Evolutionary conservation across 2,797 vertebrate genomes (phyloP).

Genomic region (Triplophysa yarkandensis): DNA sequence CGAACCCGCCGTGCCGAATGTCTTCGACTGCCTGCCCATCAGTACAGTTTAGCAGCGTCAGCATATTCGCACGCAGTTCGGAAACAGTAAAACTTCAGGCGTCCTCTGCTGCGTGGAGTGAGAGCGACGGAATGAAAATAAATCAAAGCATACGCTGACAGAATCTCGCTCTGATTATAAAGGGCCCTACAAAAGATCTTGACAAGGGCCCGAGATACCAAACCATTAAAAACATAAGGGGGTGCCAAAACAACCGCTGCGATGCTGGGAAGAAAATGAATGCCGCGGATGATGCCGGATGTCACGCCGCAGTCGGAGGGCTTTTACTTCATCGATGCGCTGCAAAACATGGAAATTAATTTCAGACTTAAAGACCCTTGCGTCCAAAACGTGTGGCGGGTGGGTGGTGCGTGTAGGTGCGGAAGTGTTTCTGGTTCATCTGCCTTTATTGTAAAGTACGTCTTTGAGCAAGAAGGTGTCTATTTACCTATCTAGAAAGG

Average conservation of each 20-base stretch:
- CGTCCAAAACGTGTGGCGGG: not conserved
- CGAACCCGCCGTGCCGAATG: constrained; percentile 16
- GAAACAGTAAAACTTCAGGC: constrained; percentile 42
- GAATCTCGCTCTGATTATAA: constrained; percentile 35
- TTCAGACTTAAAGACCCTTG: constrained; percentile 30
- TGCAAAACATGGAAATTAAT: constrained; percentile 4
- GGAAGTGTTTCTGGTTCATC: constrained; percentile 13
- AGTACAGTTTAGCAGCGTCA: constrained; percentile 27
- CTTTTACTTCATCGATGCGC: constrained; percentile 18
- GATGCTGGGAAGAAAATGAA: constrained; percentile 39
- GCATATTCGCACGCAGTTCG: constrained; percentile 41
- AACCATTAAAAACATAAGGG: constrained; percentile 45
- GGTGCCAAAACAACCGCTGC: constrained; percentile 43
- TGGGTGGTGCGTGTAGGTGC: not conserved
- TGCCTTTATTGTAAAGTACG: constrained; percentile 13
- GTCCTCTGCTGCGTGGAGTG: constrained; percentile 15
- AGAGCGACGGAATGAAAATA: constrained; percentile 12
- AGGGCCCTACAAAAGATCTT: constrained; percentile 29
- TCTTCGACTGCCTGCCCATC: constrained; percentile 12
- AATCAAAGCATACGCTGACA: constrained; percentile 43
- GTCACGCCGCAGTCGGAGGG: constrained; percentile 19
- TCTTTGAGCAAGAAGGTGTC: constrained; percentile 41
- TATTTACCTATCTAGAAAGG: constrained; percentile 43
- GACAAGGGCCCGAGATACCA: constrained; percentile 34
- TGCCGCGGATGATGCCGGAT: constrained; percentile 40